Evolutionary conservation across 2,797 vertebrate genomes (phyloP).

Genomic region (Macropus fuliginosus): DNA sequence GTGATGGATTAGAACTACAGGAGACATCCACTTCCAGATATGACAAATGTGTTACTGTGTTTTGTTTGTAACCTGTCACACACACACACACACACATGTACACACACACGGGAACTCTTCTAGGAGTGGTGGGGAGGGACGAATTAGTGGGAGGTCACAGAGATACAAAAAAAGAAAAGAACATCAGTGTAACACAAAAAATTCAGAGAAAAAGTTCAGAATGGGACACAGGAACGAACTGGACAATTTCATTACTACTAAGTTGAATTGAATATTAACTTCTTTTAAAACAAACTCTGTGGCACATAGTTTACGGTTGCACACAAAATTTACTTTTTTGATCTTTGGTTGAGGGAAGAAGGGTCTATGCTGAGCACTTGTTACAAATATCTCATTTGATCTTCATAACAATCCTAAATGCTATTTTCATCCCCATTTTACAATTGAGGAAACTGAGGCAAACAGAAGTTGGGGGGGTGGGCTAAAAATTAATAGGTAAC

Average conservation of each 20-base stretch:
- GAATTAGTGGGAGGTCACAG: not conserved
- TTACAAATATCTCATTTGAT: not conserved
- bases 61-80: not conserved
- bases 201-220: not conserved
- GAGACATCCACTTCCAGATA: not conserved
- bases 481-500: not conserved
- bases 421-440: not conserved
- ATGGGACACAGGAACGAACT: not conserved
- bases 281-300: not conserved
- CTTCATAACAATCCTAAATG: not conserved
- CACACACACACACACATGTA: not conserved
- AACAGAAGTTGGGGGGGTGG: not conserved
- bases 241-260: not conserved
- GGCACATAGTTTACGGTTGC: not conserved
- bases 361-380: not conserved
- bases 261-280: not conserved
- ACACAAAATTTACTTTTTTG: not conserved
- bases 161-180: not conserved
- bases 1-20: not conserved
- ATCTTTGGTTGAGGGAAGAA: not conserved
- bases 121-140: not conserved
- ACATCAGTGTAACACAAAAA: not conserved
- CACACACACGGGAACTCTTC: not conserved
- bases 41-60: not conserved
- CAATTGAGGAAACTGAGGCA: not conserved